A percentile compares a stretch with the other conserved stretches of the same genome.
Evolutionary conservation across 2,888 invertebrate species (phyloP).

Genomic region (Lepidocyrtoides sp.): DNA sequence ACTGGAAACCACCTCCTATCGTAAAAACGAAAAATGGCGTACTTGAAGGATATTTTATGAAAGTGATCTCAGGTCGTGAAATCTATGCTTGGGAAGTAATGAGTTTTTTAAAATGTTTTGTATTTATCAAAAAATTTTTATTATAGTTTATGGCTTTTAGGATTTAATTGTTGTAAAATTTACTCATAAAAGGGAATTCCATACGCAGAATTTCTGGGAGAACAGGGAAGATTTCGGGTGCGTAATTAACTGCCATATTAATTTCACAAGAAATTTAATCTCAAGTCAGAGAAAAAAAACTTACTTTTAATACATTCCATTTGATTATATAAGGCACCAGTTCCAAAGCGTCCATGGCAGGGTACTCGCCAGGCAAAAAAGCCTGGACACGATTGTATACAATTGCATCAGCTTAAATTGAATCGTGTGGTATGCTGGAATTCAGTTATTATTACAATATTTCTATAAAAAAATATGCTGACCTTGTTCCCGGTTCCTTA

Average conservation of each 20-base stretch:
- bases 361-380: slow-evolving; percentile 78
- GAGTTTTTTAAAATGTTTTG: too few relatives aligned
- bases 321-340: slow-evolving; percentile 70
- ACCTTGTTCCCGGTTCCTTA: too few relatives aligned
- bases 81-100: too few relatives aligned
- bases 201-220: slow-evolving; percentile 78
- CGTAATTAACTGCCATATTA: neutral
- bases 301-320: neutral
- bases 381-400: slow-evolving; percentile 78
- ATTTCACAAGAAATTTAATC: too few relatives aligned
- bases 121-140: too few relatives aligned
- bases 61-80: slow-evolving; percentile 73
- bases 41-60: slow-evolving; percentile 82
- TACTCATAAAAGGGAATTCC: slow-evolving; percentile 61
- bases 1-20: slow-evolving; percentile 18
- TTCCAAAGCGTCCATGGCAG: slow-evolving; percentile 78
- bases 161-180: too few relatives aligned
- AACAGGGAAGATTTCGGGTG: slow-evolving; percentile 16
- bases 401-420: slow-evolving; percentile 70
- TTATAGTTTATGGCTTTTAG: too few relatives aligned
- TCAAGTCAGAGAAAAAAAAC: too few relatives aligned
- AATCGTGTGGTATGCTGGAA: slow-evolving; percentile 61
- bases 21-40: slow-evolving; percentile 69
- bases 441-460: too few relatives aligned
- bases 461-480: too few relatives aligned